A percentile compares a stretch with the other conserved stretches of the same genome.
phyloP scores from a whole-genome alignment of 2,113 vertebrate genomes.

The Onychostruthus taczanowskii region DNA sequence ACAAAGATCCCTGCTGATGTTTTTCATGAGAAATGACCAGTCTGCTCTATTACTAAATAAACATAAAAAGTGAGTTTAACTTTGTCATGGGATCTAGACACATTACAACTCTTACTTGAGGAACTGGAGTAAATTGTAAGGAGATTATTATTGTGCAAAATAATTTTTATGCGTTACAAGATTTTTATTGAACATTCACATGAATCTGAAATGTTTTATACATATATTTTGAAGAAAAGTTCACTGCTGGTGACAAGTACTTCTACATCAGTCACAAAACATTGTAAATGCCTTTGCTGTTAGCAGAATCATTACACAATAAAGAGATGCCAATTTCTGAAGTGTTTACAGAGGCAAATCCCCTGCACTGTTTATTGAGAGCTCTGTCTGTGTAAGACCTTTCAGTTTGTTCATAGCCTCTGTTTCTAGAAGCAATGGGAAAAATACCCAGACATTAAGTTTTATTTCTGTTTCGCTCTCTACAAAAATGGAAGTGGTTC shows the following conservation, averaged over 20 bases:
- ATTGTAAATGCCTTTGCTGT: not conserved
- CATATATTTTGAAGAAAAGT: not conserved
- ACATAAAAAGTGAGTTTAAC: not conserved
- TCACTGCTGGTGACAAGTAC: not conserved
- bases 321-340: not conserved
- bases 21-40: not conserved
- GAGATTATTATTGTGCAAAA: not conserved
- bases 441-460: not conserved
- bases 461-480: not conserved
- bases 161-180: not conserved
- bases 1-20: not conserved
- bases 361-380: not conserved
- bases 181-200: not conserved
- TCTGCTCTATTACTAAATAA: not conserved
- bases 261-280: not conserved
- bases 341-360: not conserved
- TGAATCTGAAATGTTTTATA: not conserved
- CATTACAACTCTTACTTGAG: not conserved
- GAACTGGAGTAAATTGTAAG: not conserved
- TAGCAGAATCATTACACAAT: not conserved
- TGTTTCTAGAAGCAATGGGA: not conserved
- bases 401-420: not conserved
- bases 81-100: not conserved
- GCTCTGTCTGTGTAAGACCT: not conserved
- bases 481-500: not conserved